Evolutionary conservation across 2,113 vertebrate species (phyloP).

Genomic region (Daubentonia madagascariensis): DNA sequence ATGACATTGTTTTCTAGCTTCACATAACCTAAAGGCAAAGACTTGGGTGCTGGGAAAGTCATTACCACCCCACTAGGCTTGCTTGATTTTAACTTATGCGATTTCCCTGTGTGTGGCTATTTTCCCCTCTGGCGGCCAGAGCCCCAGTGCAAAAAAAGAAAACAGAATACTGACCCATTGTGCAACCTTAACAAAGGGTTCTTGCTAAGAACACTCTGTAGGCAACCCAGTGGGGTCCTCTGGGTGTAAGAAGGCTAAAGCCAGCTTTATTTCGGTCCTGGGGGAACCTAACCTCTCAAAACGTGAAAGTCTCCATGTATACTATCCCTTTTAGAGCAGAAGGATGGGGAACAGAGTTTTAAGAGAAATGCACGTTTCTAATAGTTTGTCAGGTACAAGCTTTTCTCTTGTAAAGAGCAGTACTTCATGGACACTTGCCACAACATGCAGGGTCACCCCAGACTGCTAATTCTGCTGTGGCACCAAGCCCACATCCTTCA

Average conservation of each 20-base stretch:
- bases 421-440: not conserved
- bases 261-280: not conserved
- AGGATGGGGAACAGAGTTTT: not conserved
- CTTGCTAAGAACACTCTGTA: not conserved
- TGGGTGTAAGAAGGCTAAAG: not conserved
- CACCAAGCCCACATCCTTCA: not conserved
- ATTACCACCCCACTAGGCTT: constrained; percentile 70
- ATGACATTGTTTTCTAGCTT: constrained; percentile 45
- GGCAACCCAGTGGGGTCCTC: not conserved
- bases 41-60: constrained; percentile 69
- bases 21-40: constrained; percentile 68
- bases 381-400: not conserved
- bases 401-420: not conserved
- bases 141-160: constrained; percentile 64
- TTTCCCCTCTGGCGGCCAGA: constrained; percentile 74
- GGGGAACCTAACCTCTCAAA: not conserved
- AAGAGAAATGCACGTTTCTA: not conserved
- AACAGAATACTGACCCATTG: constrained; percentile 69
- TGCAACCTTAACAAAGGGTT: constrained; percentile 12
- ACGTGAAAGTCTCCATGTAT: not conserved
- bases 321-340: not conserved
- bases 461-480: not conserved
- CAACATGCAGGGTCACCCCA: not conserved
- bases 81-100: constrained; percentile 79
- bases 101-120: constrained; percentile 60